A percentile compares a stretch with the other conserved stretches of the same genome.
Conservation (phyloP, 2,113 vertebrate species). For the Corvus hawaiiensis region DNA sequence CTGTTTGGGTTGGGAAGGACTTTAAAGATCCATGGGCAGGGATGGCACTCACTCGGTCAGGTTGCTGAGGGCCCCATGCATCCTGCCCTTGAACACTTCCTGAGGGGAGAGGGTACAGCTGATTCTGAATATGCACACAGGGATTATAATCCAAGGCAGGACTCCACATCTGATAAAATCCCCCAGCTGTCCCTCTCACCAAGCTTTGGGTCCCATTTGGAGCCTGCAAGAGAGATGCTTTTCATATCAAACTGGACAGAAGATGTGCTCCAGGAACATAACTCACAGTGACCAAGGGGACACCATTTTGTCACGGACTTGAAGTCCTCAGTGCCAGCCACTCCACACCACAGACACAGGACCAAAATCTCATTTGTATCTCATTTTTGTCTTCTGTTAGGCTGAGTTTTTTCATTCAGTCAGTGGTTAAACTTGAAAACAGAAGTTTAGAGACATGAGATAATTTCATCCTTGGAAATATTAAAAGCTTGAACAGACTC, state of each 20-base stretch:
- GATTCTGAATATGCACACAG: fast-evolving
- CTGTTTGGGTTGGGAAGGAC: not conserved
- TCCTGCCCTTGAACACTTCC: not conserved
- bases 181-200: not conserved
- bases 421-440: not conserved
- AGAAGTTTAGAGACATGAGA: not conserved
- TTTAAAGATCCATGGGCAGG: not conserved
- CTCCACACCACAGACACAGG: not conserved
- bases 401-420: not conserved
- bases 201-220: not conserved
- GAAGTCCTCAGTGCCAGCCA: not conserved
- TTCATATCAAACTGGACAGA: not conserved
- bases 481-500: not conserved
- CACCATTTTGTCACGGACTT: not conserved
- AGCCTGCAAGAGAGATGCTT: not conserved
- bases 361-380: not conserved
- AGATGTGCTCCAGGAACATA: fast-evolving
- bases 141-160: not conserved
- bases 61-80: not conserved
- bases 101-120: not conserved
- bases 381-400: not conserved
- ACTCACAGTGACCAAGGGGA: not conserved
- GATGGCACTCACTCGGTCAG: not conserved
- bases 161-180: not conserved
- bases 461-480: not conserved